Conservation (phyloP, 1,140 invertebrate genomes). For the Drosophila persimilis region DNA sequence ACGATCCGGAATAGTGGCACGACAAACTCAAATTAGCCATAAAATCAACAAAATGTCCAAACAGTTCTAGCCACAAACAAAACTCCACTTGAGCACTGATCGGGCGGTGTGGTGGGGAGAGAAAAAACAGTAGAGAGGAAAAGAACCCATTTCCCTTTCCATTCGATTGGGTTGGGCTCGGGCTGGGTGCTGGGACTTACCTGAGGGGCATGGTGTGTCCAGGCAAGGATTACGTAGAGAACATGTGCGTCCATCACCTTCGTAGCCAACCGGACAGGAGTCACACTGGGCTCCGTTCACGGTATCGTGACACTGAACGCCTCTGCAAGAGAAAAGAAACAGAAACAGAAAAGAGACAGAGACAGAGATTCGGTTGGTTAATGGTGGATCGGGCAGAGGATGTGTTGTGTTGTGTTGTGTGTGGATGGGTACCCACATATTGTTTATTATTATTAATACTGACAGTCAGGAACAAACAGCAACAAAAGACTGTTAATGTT, state of each 20-base stretch:
- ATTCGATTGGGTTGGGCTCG: constrained; percentile 13
- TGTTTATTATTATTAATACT: constrained; percentile 81
- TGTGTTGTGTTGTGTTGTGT: constrained; percentile 15
- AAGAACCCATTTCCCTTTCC: not conserved
- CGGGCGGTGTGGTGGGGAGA: not conserved
- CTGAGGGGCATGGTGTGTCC: constrained; percentile 88
- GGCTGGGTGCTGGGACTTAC: constrained; percentile 73
- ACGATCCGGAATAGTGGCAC: constrained; percentile 27
- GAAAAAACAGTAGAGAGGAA: constrained; percentile 37
- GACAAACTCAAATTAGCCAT: constrained; percentile 69
- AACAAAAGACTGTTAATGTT: constrained; percentile 71
- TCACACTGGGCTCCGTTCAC: constrained; percentile 91
- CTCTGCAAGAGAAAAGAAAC: constrained; percentile 80
- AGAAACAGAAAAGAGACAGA: constrained; percentile 17
- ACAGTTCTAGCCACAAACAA: constrained; percentile 14
- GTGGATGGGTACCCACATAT: constrained; percentile 31
- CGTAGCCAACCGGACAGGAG: constrained; percentile 91
- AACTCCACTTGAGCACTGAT: constrained; percentile 53
- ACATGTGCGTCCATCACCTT: constrained; percentile 92
- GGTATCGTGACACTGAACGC: constrained; percentile 91
- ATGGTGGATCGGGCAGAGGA: constrained; percentile 28
- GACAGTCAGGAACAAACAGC: constrained; percentile 76
- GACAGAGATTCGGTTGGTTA: constrained; percentile 52
- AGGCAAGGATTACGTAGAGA: constrained; percentile 88
- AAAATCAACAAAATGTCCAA: constrained; percentile 39